A percentile compares a stretch with the other conserved stretches of the same genome.
These are phyloP conservation scores for Sciaenops ocellatus DNA, from an alignment of 2,797 vertebrate genomes.

Conservation along the genomic window DNA sequence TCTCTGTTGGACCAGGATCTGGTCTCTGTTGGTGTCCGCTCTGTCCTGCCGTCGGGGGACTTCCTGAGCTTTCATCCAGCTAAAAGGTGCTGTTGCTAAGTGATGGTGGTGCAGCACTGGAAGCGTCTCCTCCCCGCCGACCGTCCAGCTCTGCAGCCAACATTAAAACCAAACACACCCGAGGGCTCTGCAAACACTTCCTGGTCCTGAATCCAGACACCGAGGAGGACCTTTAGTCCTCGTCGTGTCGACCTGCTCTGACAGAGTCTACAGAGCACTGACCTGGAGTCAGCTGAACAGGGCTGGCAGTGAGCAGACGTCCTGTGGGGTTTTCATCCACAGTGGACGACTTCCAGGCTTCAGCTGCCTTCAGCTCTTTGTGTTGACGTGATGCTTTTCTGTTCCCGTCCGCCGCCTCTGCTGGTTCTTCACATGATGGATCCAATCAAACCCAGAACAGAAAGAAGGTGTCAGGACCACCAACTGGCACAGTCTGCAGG, in stretches of 20 bases:
- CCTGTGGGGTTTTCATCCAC: constrained; percentile 52
- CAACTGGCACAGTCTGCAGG: neutral
- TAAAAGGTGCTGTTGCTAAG: constrained; percentile 70
- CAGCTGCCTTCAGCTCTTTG: constrained; percentile 35
- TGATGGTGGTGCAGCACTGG: constrained; percentile 18
- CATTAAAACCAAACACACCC: constrained; percentile 54
- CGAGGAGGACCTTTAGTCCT: constrained; percentile 47
- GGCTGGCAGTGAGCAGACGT: constrained; percentile 36
- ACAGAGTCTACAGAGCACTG: constrained; percentile 42
- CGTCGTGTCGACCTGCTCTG: constrained; percentile 51
- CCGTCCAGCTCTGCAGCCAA: constrained; percentile 30
- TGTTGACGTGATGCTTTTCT: constrained; percentile 22
- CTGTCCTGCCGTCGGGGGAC: neutral
- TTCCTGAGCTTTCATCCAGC: constrained; percentile 44
- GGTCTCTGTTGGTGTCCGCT: neutral
- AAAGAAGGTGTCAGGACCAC: constrained; percentile 36
- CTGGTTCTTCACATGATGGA: constrained; percentile 42
- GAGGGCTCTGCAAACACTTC: constrained; percentile 53
- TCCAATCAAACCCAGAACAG: neutral
- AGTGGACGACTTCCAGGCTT: constrained; percentile 16
- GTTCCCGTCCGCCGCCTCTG: constrained; percentile 28
- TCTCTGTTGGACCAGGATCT: constrained; percentile 24
- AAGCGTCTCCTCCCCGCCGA: constrained; percentile 52
- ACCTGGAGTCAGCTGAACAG: constrained; percentile 43
- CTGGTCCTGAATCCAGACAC: constrained; percentile 38